Evolutionary conservation across 2,797 vertebrate species (phyloP).

Genomic region (Crocidura indochinensis): DNA sequence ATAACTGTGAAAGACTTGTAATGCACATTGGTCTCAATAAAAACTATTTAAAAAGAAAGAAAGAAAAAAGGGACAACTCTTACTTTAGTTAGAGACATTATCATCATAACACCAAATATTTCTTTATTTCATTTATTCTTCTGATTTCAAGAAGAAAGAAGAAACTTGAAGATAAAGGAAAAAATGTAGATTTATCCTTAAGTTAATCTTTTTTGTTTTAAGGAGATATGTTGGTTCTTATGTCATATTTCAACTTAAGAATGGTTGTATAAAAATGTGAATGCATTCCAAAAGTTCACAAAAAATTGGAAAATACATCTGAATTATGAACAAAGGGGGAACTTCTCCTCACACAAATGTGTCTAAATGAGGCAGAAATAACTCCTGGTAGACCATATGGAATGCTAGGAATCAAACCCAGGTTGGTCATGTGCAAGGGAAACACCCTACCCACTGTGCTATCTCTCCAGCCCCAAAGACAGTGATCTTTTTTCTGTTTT

Average conservation of each 20-base stretch:
- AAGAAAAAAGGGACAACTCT: background rate
- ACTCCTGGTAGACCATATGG: no score
- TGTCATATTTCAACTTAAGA: background rate
- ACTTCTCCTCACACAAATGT: background rate
- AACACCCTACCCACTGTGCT: no score
- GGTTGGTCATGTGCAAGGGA: no score
- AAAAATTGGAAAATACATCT: conserved; percentile 33
- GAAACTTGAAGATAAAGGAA: background rate
- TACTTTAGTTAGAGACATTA: conserved; percentile 20
- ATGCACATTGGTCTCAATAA: no score
- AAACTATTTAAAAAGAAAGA: no score
- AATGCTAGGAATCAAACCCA: no score
- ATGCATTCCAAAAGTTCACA: conserved; percentile 41
- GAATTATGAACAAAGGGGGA: conserved; percentile 43
- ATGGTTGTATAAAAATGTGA: conserved; percentile 25
- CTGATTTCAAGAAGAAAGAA: conserved; percentile 31
- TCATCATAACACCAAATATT: background rate
- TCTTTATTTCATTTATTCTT: conserved; percentile 37
- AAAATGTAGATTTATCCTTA: background rate
- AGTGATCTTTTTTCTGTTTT: no score
- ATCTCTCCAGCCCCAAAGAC: no score
- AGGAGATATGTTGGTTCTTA: conserved; percentile 6
- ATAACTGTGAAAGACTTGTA: no score
- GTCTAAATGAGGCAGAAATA: background rate
- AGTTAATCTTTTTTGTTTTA: conserved; percentile 50